Evolutionary conservation across 2,888 invertebrate species (phyloP).

Genomic region (Plagodis dolabraria): DNA sequence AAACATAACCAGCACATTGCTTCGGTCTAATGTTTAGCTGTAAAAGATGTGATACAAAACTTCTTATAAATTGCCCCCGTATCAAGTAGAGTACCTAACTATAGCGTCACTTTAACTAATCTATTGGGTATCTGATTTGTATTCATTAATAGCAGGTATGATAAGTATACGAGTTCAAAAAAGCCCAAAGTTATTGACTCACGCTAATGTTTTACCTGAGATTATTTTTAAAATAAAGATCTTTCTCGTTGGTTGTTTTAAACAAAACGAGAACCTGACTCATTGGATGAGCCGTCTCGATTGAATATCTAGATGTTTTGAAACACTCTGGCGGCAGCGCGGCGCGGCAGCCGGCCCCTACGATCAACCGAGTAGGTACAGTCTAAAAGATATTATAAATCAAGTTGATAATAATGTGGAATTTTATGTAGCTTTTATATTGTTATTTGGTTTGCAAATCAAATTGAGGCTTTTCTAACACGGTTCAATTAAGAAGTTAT

Average conservation of each 20-base stretch:
- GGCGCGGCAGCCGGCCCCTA: background rate
- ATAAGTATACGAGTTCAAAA: conserved; percentile 63
- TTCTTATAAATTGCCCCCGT: background rate
- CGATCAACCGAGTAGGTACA: background rate
- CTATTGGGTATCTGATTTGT: conserved; percentile 34
- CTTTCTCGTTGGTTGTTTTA: conserved; percentile 46
- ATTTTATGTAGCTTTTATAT: conserved; percentile 5
- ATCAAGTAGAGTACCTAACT: background rate
- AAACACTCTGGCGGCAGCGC: conserved; percentile 4
- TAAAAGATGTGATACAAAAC: too few relatives aligned
- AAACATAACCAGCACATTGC: too few relatives aligned
- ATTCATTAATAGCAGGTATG: conserved; percentile 53
- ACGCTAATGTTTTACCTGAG: conserved; percentile 68
- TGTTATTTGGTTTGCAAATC: background rate
- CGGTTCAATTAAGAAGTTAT: conserved; percentile 10
- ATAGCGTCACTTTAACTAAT: conserved; percentile 5
- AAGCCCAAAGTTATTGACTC: conserved; percentile 61
- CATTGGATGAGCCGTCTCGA: conserved; percentile 37
- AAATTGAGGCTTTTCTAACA: conserved; percentile 4
- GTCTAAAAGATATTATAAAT: conserved; percentile 7
- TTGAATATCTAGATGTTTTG: conserved; percentile 33
- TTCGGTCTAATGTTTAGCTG: too few relatives aligned
- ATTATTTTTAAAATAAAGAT: conserved; percentile 71
- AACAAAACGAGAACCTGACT: conserved; percentile 48
- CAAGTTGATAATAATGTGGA: background rate